Evolutionary conservation across 2,113 vertebrate species (phyloP), one percentile per base, ranked within the genome.

Genomic region (Myocastor coypus): DNA sequence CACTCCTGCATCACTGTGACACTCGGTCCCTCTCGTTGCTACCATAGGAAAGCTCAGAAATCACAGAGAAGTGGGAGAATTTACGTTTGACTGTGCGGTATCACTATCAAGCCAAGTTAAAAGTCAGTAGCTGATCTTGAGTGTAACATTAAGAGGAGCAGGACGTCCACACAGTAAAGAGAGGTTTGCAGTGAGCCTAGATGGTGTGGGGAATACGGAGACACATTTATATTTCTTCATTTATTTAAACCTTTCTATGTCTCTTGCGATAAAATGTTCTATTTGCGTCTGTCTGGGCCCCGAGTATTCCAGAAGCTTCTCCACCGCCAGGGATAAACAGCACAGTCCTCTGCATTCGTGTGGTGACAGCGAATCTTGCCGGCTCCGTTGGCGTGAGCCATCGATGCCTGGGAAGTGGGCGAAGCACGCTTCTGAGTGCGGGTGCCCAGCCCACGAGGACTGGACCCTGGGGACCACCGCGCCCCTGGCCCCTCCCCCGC

Each of bases 221-320:
- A 86, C n/a, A 75, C 10, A 12, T 40, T n/a, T 66, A 0, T 66
- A n/a, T 24, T 83, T 52, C 40, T 52, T 57, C 14, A 28, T 66
- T 78, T 64, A 73, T 66, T 71, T 24, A 22, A 89, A 80, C 63
- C 2, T 73, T 52, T 26, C 92, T 95, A 81, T n/a, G 42, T 22
- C 34, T 52, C 69, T 66, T 34, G n/a, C 59, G 11, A 84, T 75
- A 64, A 46, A 69, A 68, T 32, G 10, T 75, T 77, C 13, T 52
- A 78, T 77, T 32, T 90, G 24, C 68, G 11, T 28, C 78, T 91
- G 3, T 46, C 69, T 92, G 82, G 19, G 24, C n/a, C 17, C 40
- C 57, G 40, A 55, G 12, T 52, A 40, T 85, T 78, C 81, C 9
- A 64, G 57, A 77, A 5, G 12, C 19, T 52, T 89, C 3, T 11